Evolutionary conservation across 2,113 vertebrate species (phyloP).

Genomic region (Erinaceus europaeus): DNA sequence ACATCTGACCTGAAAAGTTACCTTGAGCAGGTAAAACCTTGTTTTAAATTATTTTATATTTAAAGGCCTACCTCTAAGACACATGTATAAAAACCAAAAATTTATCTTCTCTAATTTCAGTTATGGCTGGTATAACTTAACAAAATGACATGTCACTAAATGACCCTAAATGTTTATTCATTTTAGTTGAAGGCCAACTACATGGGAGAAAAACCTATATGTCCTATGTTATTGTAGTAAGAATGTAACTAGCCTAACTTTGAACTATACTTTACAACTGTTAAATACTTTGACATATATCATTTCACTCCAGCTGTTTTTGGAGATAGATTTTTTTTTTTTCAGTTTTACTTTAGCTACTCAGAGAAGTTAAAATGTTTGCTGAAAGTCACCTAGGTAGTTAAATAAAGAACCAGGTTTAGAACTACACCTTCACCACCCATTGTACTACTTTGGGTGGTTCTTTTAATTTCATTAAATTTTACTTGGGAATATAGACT

Average conservation of each 20-base stretch:
- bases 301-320: not conserved
- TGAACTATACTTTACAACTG: not conserved
- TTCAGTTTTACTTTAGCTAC: not conserved
- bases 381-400: not conserved
- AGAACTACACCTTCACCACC: too few relatives aligned
- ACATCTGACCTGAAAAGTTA: not conserved
- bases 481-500: not conserved
- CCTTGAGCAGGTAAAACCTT: not conserved
- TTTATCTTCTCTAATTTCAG: not conserved
- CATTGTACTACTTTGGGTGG: not conserved
- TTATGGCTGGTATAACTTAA: not conserved
- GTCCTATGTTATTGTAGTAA: not conserved
- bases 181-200: not conserved
- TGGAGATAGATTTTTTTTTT: not conserved
- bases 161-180: not conserved
- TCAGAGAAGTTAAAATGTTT: not conserved
- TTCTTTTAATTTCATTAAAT: not conserved
- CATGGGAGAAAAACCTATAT: not conserved
- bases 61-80: not conserved
- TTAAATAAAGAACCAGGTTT: not conserved
- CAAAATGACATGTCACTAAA: not conserved
- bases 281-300: not conserved
- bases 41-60: not conserved
- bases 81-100: not conserved
- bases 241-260: not conserved